These are phyloP conservation scores for Clepsis dumicolana DNA, from an alignment of 2,888 invertebrate species.

Conservation along the genomic window DNA sequence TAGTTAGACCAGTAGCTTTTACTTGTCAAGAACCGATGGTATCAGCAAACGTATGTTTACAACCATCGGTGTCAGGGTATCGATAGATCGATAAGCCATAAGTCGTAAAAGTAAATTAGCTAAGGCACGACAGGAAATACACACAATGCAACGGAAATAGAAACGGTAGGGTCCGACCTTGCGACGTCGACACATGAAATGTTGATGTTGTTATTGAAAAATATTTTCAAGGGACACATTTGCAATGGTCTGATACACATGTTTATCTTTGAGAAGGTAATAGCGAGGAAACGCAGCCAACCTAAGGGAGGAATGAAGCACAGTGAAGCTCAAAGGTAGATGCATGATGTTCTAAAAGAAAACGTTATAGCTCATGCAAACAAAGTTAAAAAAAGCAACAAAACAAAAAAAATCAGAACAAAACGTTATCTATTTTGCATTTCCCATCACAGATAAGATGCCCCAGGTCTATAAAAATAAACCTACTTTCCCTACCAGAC, in stretches of 20 bases:
- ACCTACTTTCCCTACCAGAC: background rate
- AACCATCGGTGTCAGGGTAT: constrained; percentile 25
- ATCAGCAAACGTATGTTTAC: constrained; percentile 38
- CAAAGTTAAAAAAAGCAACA: no score
- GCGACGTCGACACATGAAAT: constrained; percentile 51
- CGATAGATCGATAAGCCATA: constrained; percentile 60
- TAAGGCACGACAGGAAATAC: constrained; percentile 73
- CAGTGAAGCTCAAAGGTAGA: no score
- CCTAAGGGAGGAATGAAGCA: background rate
- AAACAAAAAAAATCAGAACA: no score
- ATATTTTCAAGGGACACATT: background rate
- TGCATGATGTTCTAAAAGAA: no score
- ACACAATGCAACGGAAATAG: constrained; percentile 76
- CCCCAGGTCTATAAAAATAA: background rate
- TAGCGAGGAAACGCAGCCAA: background rate
- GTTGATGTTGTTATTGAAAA: constrained; percentile 11
- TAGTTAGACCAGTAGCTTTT: constrained; percentile 36
- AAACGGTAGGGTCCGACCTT: constrained; percentile 76
- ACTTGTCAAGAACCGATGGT: constrained; percentile 32
- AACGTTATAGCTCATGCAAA: no score
- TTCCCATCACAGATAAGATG: no score
- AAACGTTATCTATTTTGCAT: no score
- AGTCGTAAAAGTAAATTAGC: constrained; percentile 74
- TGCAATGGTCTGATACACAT: background rate
- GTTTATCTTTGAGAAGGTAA: background rate